Percentiles rank a stretch among this genome's conserved stretches.
phyloP scores from a whole-genome alignment of 2,113 vertebrate genomes.

The Lagopus muta region DNA sequence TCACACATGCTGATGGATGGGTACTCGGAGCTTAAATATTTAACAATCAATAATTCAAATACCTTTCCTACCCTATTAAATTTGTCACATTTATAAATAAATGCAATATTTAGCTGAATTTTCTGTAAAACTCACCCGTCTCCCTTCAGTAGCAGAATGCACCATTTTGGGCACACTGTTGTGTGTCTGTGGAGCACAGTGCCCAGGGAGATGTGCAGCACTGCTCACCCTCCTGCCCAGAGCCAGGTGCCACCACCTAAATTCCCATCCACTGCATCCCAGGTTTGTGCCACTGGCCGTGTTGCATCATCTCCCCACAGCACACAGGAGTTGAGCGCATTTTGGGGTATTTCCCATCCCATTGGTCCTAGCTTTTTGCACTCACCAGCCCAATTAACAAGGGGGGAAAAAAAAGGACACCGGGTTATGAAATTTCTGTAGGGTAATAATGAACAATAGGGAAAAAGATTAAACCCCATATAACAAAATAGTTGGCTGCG shows the following conservation, averaged over 20 bases:
- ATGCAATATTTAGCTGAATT: slow-evolving; percentile 60
- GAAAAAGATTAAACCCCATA: not conserved
- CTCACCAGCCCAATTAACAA: not conserved
- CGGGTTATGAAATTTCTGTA: not conserved
- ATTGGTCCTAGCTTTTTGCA: too few relatives aligned
- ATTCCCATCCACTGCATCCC: not conserved
- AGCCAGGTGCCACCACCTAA: not conserved
- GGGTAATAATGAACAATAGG: not conserved
- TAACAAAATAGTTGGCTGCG: not conserved
- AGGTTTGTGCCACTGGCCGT: not conserved
- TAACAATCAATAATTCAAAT: slow-evolving; percentile 85
- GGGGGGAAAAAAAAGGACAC: not conserved
- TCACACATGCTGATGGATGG: slow-evolving; percentile 79
- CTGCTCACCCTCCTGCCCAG: not conserved
- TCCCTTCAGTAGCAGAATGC: not conserved
- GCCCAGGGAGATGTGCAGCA: not conserved
- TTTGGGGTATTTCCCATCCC: too few relatives aligned
- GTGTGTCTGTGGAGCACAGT: not conserved
- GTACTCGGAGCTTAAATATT: slow-evolving; percentile 81
- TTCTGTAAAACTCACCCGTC: not conserved
- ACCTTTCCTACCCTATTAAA: slow-evolving; percentile 77
- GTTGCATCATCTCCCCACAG: not conserved
- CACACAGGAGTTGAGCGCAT: not conserved
- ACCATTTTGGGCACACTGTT: accelerated
- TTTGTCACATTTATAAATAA: slow-evolving; percentile 82